A percentile compares a stretch with the other conserved stretches of the same genome.
Evolutionary conservation across 2,113 vertebrate genomes (phyloP).

Genomic region (Microtus ochrogaster): DNA sequence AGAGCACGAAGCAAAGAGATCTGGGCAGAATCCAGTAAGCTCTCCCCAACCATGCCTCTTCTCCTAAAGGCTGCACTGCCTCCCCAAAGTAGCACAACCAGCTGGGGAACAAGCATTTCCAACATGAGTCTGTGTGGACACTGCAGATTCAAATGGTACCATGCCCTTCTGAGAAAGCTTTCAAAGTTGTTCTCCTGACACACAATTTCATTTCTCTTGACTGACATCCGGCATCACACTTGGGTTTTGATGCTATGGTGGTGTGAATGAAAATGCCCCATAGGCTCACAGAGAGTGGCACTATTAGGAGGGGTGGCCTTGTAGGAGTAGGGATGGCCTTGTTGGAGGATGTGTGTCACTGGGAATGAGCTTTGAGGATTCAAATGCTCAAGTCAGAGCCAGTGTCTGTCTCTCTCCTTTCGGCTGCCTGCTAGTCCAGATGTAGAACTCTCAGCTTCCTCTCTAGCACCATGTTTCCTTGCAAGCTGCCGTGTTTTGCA

Average conservation of each 20-base stretch:
- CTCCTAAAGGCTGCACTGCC: not conserved
- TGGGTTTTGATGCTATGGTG: not conserved
- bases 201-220: not conserved
- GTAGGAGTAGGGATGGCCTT: not conserved
- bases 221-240: not conserved
- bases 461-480: not conserved
- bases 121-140: not conserved
- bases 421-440: not conserved
- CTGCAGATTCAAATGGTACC: not conserved
- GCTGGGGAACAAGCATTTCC: not conserved
- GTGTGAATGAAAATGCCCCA: not conserved
- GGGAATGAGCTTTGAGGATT: not conserved
- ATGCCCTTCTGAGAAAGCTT: not conserved
- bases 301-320: not conserved
- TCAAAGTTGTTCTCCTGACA: not conserved
- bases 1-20: not conserved
- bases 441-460: no score
- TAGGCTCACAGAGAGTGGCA: not conserved
- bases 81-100: not conserved
- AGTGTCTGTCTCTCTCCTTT: not conserved
- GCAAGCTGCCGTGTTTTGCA: not conserved
- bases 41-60: not conserved
- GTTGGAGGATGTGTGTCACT: not conserved
- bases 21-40: not conserved
- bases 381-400: not conserved